Evolutionary conservation across 2,888 invertebrate genomes (phyloP).

Genomic region (Drosophila pullipes): DNA sequence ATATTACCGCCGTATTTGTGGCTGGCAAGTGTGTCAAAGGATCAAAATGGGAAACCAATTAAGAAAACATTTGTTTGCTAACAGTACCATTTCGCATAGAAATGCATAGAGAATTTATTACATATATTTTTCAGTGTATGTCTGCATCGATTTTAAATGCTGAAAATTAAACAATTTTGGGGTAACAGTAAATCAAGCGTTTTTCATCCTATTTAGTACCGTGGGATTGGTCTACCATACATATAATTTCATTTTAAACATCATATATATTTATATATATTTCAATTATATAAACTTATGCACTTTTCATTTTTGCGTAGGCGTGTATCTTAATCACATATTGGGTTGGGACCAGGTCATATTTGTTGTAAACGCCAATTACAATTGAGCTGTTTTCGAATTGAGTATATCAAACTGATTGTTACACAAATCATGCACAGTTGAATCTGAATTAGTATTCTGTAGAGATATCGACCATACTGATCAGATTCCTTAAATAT

Average conservation of each 20-base stretch:
- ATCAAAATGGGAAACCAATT: neutral
- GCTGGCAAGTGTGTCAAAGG: constrained; percentile 88
- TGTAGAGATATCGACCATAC: neutral
- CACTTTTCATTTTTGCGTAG: constrained; percentile 50
- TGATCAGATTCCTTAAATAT: constrained; percentile 1
- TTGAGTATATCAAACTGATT: constrained; percentile 33
- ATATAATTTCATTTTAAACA: constrained; percentile 40
- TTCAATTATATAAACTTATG: constrained; percentile 41
- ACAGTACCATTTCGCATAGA: constrained; percentile 51
- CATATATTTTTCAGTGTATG: constrained; percentile 28
- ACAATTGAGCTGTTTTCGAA: constrained; percentile 44
- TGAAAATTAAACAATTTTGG: constrained; percentile 42
- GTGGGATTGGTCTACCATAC: constrained; percentile 38
- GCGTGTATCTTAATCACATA: constrained; percentile 69
- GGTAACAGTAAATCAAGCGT: constrained; percentile 44
- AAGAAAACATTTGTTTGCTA: constrained; percentile 17
- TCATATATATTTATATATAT: constrained; percentile 35
- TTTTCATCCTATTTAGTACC: constrained; percentile 38
- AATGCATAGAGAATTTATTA: constrained; percentile 67
- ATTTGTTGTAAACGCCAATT: constrained; percentile 50
- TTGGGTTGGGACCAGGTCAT: constrained; percentile 60
- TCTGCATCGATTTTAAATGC: constrained; percentile 57
- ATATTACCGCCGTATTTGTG: constrained; percentile 91
- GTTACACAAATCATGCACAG: constrained; percentile 27
- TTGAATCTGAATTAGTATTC: constrained; percentile 12